Evolutionary conservation across 1,140 invertebrate species (phyloP).

Genomic region (Drosophila insularis): DNA sequence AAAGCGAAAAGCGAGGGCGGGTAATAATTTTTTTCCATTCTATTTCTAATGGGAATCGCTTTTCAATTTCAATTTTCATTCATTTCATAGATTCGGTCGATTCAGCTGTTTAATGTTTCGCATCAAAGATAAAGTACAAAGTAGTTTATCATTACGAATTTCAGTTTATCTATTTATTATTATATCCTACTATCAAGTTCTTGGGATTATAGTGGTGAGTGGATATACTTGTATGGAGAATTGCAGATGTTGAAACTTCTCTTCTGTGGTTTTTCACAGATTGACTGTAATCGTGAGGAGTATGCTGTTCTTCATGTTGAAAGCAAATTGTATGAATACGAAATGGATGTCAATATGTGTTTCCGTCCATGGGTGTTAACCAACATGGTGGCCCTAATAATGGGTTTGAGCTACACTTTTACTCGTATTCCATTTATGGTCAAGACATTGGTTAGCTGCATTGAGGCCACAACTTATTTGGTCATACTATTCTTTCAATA

Average conservation of each 20-base stretch:
- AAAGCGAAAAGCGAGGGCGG: constrained; percentile 83
- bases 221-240: too few species aligned
- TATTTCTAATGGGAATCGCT: neutral
- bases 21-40: neutral
- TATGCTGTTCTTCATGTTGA: constrained; percentile 39
- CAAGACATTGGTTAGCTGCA: constrained; percentile 88
- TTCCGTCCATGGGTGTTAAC: constrained; percentile 89
- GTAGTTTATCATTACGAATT: constrained; percentile 34
- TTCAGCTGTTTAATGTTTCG: constrained; percentile 85
- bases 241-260: neutral
- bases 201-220: constrained; percentile 86
- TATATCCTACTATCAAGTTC: constrained; percentile 84
- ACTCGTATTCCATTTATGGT: constrained; percentile 91
- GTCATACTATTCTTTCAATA: constrained; percentile 86
- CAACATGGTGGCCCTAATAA: constrained; percentile 88
- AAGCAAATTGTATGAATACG: constrained; percentile 48
- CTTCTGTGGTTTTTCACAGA: neutral
- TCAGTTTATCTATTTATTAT: constrained; percentile 70
- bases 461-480: constrained; percentile 87
- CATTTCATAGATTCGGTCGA: constrained; percentile 82
- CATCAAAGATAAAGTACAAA: constrained; percentile 30
- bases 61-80: neutral
- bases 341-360: constrained; percentile 63
- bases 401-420: constrained; percentile 91
- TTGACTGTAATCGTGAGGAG: constrained; percentile 19